Percentiles rank a stretch among this genome's conserved stretches.
Conservation (phyloP, 1,140 invertebrate species). For the Atopsyche davidsoni region DNA sequence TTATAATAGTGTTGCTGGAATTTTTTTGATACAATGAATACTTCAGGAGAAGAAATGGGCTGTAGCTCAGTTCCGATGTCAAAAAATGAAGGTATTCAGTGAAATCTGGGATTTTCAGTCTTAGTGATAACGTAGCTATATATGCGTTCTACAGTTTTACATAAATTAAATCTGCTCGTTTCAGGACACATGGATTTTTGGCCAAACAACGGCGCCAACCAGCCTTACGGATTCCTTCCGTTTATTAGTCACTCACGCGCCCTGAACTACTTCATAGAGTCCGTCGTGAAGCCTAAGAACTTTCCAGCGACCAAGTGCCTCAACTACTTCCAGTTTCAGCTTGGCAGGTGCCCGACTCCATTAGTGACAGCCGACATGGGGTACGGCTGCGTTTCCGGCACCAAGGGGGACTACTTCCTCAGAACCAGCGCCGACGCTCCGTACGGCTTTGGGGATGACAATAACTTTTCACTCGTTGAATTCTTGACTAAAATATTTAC, state of each 20-base stretch:
- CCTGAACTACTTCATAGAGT: slow-evolving; percentile 55
- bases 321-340: slow-evolving; percentile 43
- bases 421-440: background rate
- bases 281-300: slow-evolving; percentile 48
- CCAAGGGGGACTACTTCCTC: slow-evolving; percentile 51
- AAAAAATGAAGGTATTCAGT: too few species aligned
- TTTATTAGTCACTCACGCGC: slow-evolving; percentile 53
- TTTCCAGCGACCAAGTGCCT: slow-evolving; percentile 47
- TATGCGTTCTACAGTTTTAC: too few species aligned
- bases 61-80: too few species aligned
- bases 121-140: too few species aligned
- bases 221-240: slow-evolving; percentile 46
- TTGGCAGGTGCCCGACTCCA: slow-evolving; percentile 42
- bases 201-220: slow-evolving; percentile 61
- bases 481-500: too few species aligned
- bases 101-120: too few species aligned
- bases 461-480: too few species aligned
- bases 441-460: background rate
- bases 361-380: slow-evolving; percentile 44
- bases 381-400: slow-evolving; percentile 43
- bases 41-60: too few species aligned
- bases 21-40: too few species aligned
- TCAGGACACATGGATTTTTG: slow-evolving; percentile 80
- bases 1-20: too few species aligned
- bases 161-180: too few species aligned